Percentiles rank a stretch among this genome's conserved stretches.
phyloP scores from a whole-genome alignment of 1,140 invertebrate species.

The Macrosteles quadrilineatus region DNA sequence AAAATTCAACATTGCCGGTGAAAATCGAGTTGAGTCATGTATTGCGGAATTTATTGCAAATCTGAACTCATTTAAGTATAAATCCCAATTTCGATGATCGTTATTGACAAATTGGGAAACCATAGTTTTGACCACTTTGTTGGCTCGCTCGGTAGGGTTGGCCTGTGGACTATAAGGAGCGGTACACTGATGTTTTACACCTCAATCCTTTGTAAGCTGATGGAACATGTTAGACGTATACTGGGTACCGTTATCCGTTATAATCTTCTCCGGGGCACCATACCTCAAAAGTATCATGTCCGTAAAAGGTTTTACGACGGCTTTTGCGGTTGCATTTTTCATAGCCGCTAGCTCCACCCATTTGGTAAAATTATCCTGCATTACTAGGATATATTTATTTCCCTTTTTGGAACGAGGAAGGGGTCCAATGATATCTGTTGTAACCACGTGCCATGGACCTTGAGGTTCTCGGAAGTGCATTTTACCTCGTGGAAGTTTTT shows the following conservation, averaged over 20 bases:
- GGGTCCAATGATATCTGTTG: constrained; percentile 51
- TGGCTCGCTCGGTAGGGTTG: constrained; percentile 51
- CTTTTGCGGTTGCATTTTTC: constrained; percentile 10
- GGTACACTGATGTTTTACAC: constrained; percentile 2
- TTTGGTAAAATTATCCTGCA: constrained; percentile 50
- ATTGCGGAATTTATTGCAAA: constrained; percentile 52
- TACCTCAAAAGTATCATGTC: constrained; percentile 14
- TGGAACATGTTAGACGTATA: neutral
- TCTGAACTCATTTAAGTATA: constrained; percentile 45
- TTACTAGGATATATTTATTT: constrained; percentile 47
- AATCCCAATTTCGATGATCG: constrained; percentile 47
- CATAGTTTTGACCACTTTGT: constrained; percentile 50
- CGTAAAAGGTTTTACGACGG: neutral
- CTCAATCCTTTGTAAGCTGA: neutral
- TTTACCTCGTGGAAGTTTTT: constrained; percentile 41
- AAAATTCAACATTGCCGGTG: constrained; percentile 48
- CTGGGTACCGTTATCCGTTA: constrained; percentile 18
- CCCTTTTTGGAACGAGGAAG: constrained; percentile 46
- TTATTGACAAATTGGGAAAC: constrained; percentile 46
- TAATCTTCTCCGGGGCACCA: constrained; percentile 16
- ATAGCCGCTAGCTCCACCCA: constrained; percentile 46
- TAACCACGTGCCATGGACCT: constrained; percentile 46
- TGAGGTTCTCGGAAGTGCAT: constrained; percentile 43
- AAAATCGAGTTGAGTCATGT: constrained; percentile 46
- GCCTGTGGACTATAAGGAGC: constrained; percentile 48